Base-by-base conservation (phyloP, 1,140 invertebrate species). In the Zaprionus kolodkinae region DNA sequence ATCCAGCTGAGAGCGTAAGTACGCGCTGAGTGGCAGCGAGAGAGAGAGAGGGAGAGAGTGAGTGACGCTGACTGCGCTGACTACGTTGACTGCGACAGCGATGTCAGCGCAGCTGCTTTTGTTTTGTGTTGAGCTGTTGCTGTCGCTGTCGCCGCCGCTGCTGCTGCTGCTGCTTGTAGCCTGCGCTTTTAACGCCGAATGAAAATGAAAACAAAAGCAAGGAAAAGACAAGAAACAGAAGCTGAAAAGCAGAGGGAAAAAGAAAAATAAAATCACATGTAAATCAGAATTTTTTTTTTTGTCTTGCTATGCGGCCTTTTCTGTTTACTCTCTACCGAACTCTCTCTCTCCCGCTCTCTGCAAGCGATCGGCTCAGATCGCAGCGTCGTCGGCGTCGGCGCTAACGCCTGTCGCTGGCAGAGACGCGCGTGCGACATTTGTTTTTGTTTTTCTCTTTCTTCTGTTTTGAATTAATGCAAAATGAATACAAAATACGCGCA, bases 391-490 rank as follows among this genome's bases (percentile, higher is more conserved):
- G 55, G 48, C 57, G 25, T 61, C 17, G 45, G n/a, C 27, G 27
- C 27, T 3, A 30, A 59, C 64, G 59, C 36, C 35, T 48, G 6
- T 11, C 9, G 17, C 66, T 62, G 68, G 54, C 21, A 40, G 35
- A 17, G 50, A 33, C n/a, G 62, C 73, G 68, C 71, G 70, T 65
- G 85, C 80, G 72, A 76, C 85, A 21, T 85, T 81, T 85, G 79
- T 88, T 75, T 86, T 86, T 88, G 81, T 85, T 89, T 75, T 86
- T 86, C 7, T 35, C 7, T 35, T 35, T 7, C 33, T 35, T 35
- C 59, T 88, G 72, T 70, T 89, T 89, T 90, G 89, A 89, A 90
- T 89, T 90, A 89, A 89, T 89, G 85, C 81, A 89, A 89, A 89
- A 89, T 89, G 85, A 85, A 89, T 90, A 90, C 85, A 90, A 89